Evolutionary conservation across 1,140 invertebrate species (phyloP).

Genomic region (Drusus annulatus): DNA sequence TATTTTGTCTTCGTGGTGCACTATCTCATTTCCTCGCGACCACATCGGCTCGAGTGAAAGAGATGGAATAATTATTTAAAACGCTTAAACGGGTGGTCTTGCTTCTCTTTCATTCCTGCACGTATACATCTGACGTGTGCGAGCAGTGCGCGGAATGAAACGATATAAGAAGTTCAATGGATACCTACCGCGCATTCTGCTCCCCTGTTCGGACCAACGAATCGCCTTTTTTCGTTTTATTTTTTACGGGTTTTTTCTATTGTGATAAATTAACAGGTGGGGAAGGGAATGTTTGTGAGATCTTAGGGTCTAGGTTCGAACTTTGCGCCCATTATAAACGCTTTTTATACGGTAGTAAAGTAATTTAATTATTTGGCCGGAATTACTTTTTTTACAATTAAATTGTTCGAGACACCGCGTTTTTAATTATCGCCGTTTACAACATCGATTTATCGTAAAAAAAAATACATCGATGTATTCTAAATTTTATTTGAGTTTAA

Average conservation of each 20-base stretch:
- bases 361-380: constrained; percentile 32
- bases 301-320: neutral
- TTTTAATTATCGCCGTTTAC: no score
- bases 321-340: constrained; percentile 2
- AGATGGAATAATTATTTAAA: constrained; percentile 4
- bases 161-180: constrained; percentile 41
- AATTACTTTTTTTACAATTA: neutral
- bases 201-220: constrained; percentile 38
- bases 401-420: neutral
- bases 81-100: constrained; percentile 26
- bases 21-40: neutral
- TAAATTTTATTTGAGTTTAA: no score
- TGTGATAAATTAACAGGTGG: constrained; percentile 45
- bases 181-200: constrained; percentile 41
- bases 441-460: neutral
- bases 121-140: neutral
- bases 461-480: neutral
- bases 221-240: constrained; percentile 40
- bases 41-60: neutral
- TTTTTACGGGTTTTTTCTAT: constrained; percentile 33
- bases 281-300: neutral
- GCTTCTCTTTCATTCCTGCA: constrained; percentile 8
- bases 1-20: neutral
- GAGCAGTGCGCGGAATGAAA: constrained; percentile 25
- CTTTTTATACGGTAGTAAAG: constrained; percentile 21